Evolutionary conservation across 2,888 invertebrate species (phyloP), one percentile per base, ranked within the genome.

Genomic region (Cheilosia urbana): DNA sequence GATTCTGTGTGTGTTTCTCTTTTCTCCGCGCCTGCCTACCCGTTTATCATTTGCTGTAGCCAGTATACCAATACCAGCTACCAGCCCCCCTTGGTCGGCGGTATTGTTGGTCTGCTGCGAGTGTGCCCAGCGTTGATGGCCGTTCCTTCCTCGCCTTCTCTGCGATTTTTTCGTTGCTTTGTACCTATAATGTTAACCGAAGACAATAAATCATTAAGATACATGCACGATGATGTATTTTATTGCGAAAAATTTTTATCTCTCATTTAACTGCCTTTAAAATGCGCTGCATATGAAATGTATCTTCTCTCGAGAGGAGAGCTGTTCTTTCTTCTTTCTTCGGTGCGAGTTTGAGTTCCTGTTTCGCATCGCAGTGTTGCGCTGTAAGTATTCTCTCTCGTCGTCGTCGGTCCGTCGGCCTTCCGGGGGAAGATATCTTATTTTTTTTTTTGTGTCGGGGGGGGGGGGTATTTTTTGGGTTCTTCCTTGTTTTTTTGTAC

Each of bases 191-290:
- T 82, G 73, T 83, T 82, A 84, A 81, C 78, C 84, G 85, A 87
- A 84, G 87, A 88, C 88, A 88, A 88, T 88, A 88, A 88, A 88
- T 88, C 88, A 88, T 88, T 88, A 87, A 87, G 88, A 88, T 88
- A 88, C 88, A 88, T 88, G 87, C 87, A 87, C 87, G 88, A 88
- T 88, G 88, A 88, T 88, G 88, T 88, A 88, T 88, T 88, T 88
- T 88, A 88, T 87, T 87, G 88, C 87, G 88, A 88, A 88, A 88
- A 88, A 88, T 87, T 88, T 88, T 88, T 88, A 88, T 88, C 88
- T 88, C 88, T 88, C 88, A 88, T 88, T 88, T 88, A 88, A 88
- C 88, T 88, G 88, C 87, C 87, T 87, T 88, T 87, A 88, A 88
- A 82, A 82, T 69, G 77, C 72, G 81, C 85, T 85, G 85, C 85